These are phyloP conservation scores for Athene cunicularia DNA, from an alignment of 2,113 vertebrate species.

Conservation along the genomic window DNA sequence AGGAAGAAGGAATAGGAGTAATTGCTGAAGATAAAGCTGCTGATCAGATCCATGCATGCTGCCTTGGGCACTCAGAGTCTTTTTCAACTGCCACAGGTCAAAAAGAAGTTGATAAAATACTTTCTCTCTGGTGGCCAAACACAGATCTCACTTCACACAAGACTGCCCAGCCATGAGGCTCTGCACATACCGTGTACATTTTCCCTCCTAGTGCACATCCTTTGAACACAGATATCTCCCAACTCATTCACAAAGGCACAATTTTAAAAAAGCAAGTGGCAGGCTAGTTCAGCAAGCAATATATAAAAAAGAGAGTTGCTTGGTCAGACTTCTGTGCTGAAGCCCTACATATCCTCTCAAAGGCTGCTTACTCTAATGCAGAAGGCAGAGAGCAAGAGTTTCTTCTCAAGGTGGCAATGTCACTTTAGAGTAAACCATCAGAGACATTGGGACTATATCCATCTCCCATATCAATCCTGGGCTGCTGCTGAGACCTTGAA, in stretches of 20 bases:
- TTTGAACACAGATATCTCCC: background rate
- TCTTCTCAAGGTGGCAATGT: background rate
- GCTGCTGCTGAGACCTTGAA: background rate
- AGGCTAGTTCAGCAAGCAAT: background rate
- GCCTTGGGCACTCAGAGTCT: background rate
- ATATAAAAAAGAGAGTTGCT: background rate
- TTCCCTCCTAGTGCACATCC: background rate
- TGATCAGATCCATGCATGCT: background rate
- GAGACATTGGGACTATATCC: background rate
- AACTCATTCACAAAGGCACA: background rate
- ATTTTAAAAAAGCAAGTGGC: background rate
- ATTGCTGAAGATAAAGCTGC: background rate
- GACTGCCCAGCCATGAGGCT: background rate
- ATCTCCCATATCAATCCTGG: background rate
- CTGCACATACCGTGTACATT: background rate
- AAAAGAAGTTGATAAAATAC: background rate
- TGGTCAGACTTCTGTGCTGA: background rate
- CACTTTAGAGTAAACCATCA: background rate
- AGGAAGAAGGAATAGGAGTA: background rate
- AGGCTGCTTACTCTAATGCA: background rate
- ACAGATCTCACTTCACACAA: background rate
- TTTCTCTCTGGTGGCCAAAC: background rate
- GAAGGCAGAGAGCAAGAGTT: background rate
- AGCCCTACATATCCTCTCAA: background rate
- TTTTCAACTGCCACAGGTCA: background rate